phyloP scores from a whole-genome alignment of 2,797 vertebrate species.

The Erithacus rubecula region DNA sequence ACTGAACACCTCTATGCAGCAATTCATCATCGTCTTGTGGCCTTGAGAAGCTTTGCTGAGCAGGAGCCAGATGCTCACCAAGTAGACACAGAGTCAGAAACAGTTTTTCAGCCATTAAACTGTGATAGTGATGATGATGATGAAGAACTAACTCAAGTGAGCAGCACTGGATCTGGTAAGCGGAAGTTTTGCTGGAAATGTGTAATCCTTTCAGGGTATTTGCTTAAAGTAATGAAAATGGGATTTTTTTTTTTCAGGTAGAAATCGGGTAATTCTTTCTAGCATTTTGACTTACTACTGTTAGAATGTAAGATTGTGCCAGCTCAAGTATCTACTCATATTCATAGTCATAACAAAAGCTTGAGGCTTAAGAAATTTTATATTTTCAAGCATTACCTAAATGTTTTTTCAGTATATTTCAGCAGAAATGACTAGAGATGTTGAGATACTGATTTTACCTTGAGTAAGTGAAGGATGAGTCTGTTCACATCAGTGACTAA shows the following conservation, averaged over 20 bases:
- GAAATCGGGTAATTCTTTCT: not conserved
- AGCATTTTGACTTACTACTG: not conserved
- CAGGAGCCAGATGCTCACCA: conserved; percentile 36
- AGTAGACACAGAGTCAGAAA: conserved; percentile 45
- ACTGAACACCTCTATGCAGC: conserved; percentile 73
- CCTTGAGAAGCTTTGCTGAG: conserved; percentile 61
- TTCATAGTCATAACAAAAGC: not conserved
- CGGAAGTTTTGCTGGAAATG: not conserved
- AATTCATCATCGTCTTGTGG: conserved; percentile 82
- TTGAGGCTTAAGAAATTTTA: not conserved
- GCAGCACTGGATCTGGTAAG: conserved; percentile 72
- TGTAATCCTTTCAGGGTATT: not conserved
- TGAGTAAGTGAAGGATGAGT: not conserved
- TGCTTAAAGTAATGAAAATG: not conserved
- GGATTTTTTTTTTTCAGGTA: not conserved
- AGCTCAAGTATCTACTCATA: not conserved
- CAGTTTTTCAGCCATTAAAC: conserved; percentile 43
- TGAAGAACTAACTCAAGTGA: conserved; percentile 34
- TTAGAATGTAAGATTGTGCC: not conserved
- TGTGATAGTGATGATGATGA: conserved; percentile 71
- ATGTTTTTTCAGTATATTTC: not conserved
- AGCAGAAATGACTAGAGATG: not conserved
- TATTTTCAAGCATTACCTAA: not conserved
- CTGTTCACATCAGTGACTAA: not conserved
- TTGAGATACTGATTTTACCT: not conserved